Percentiles rank a stretch among this genome's conserved stretches.
phyloP scores from a whole-genome alignment of 2,888 invertebrate species.

The Cactoblastis cactorum region DNA sequence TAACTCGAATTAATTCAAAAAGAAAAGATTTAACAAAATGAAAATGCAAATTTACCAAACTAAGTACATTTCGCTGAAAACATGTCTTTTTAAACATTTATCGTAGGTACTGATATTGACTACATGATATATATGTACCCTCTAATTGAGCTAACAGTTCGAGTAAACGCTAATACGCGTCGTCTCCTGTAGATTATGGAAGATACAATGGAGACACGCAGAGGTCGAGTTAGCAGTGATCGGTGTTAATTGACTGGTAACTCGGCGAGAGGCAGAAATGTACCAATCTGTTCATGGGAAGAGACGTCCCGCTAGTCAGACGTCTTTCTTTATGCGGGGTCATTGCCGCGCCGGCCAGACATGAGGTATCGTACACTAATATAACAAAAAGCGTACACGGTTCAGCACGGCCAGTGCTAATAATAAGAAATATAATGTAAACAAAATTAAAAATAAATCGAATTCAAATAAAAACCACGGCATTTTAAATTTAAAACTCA shows the following conservation, averaged over 20 bases:
- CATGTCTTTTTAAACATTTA: background rate
- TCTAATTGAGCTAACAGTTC: conserved; percentile 12
- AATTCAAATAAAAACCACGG: background rate
- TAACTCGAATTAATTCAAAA: too few relatives aligned
- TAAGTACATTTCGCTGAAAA: too few relatives aligned
- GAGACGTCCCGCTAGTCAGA: conserved; percentile 50
- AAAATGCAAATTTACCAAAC: too few relatives aligned
- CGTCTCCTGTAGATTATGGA: conserved; percentile 23
- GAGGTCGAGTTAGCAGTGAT: conserved; percentile 52
- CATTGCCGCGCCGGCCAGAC: conserved; percentile 40
- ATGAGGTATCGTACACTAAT: conserved; percentile 40
- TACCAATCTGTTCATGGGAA: conserved; percentile 47
- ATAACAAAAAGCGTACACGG: background rate
- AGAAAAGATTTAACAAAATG: too few relatives aligned
- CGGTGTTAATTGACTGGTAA: conserved; percentile 55
- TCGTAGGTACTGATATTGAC: background rate
- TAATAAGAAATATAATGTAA: conserved; percentile 3
- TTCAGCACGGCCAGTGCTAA: background rate
- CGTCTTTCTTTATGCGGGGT: conserved; percentile 52
- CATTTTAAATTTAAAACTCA: background rate
- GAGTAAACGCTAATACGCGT: conserved; percentile 15
- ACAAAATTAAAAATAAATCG: background rate
- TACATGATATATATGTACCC: conserved; percentile 2
- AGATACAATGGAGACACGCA: conserved; percentile 30
- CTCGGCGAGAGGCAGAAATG: conserved; percentile 38